Evolutionary conservation across 2,797 vertebrate genomes (phyloP), one percentile per base, ranked within the genome.

Genomic region (Lepilemur ruficaudatus): DNA sequence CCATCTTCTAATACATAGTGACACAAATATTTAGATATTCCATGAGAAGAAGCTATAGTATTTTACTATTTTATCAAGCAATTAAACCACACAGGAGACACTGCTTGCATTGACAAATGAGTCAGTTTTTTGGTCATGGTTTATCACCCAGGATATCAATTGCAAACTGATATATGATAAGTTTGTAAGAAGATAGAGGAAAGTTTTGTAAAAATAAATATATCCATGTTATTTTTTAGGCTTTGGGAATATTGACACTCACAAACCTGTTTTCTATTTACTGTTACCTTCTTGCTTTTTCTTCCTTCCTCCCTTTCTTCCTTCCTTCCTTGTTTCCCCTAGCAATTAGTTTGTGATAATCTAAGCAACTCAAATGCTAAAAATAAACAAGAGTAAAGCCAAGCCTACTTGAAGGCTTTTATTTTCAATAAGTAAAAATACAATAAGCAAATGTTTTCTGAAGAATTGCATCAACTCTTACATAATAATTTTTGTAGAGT

Each of bases 11-110:
- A 91, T 70, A 32, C n/a, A 78, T 32, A 8, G 17, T 61, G 55
- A 50, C 48, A 75, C 50, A 95, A 38, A 94, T 69, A 50, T 67
- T 82, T 41, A 43, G 25, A 76, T 78, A 48, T 48, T 91, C 25
- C 89, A 70, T 73, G 14, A 81, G n/a, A 72, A 73, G 43, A 57
- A 69, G 8, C 22, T 35, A 69, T 75, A 48, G 32, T 28, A 55
- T 52, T 73, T 52, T 86, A 81, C 23, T 72, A 10, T 91, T 91
- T 91, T 86, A 91, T 75, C 59, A 87, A 90, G 30, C 85, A 92
- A 76, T 61, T 83, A 85, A 96, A 92, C 28, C 50, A 87, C n/a
- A 35, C 7, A 91, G 23, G 46, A 69, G 25, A 80, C 32, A 67
- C 41, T 89, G 52, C n/a, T 52, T 83, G 46, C 38, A 52, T 22